These are phyloP conservation scores for Amiota minor DNA, from an alignment of 2,888 invertebrate genomes.

Conservation along the genomic window DNA sequence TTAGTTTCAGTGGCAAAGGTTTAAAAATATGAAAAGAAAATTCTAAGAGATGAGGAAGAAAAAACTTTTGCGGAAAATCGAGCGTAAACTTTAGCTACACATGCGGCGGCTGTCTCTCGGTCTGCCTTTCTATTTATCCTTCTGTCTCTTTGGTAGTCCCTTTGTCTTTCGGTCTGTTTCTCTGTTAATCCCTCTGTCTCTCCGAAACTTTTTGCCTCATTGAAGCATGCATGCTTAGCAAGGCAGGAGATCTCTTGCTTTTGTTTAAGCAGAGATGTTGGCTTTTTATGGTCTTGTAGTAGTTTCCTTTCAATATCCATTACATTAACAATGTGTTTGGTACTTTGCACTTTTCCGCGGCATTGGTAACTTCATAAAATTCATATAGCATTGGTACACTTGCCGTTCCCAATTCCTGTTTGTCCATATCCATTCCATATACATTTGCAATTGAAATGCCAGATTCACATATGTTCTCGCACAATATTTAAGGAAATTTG, in stretches of 20 bases:
- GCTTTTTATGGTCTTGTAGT: constrained; percentile 50
- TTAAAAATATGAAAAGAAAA: neutral
- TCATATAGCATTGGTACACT: too few species aligned
- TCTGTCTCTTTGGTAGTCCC: constrained; percentile 15
- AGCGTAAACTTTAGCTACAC: constrained; percentile 54
- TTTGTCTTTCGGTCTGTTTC: neutral
- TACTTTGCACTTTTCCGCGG: too few species aligned
- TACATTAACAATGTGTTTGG: too few species aligned
- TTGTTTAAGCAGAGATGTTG: constrained; percentile 47
- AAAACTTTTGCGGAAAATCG: constrained; percentile 48
- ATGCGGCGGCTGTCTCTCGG: constrained; percentile 24
- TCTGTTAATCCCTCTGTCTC: neutral
- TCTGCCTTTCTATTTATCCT: neutral
- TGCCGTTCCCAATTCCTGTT: too few species aligned
- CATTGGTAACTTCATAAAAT: too few species aligned
- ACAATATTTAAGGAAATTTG: too few species aligned
- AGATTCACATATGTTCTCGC: too few species aligned
- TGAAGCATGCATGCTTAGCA: constrained; percentile 25
- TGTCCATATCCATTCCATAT: too few species aligned
- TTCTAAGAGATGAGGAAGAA: neutral
- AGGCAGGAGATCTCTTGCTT: neutral
- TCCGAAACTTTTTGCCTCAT: neutral
- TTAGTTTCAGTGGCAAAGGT: too few species aligned
- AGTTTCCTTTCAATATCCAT: too few species aligned
- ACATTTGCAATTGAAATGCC: too few species aligned